Percentiles rank a stretch among this genome's conserved stretches.
Conservation (phyloP, 2,888 invertebrate genomes). For the Pterostichus madidus region DNA sequence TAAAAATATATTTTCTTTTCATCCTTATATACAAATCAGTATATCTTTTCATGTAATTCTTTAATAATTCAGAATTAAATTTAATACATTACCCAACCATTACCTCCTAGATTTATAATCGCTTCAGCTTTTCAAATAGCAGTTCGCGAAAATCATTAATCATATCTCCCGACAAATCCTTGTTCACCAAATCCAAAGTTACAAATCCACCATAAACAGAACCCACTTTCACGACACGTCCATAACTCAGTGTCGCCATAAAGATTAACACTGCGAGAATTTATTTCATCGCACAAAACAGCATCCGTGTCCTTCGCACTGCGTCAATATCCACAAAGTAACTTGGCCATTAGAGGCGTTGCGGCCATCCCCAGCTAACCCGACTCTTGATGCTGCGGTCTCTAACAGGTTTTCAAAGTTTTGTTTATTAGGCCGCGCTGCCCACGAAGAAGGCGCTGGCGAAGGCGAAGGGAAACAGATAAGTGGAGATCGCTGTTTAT, state of each 20-base stretch:
- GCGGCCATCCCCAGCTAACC: neutral
- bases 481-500: constrained; percentile 43
- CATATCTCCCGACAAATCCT: constrained; percentile 29
- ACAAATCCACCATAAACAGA: constrained; percentile 35
- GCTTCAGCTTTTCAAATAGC: neutral
- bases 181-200: constrained; percentile 18
- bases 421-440: constrained; percentile 56
- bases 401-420: constrained; percentile 64
- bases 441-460: constrained; percentile 34
- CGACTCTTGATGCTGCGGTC: constrained; percentile 13
- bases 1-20: too few relatives aligned
- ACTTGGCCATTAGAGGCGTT: constrained; percentile 58
- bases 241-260: constrained; percentile 21
- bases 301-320: constrained; percentile 5
- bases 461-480: constrained; percentile 30
- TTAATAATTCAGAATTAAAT: too few relatives aligned
- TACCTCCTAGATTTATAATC: neutral
- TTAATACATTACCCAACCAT: too few relatives aligned
- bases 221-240: constrained; percentile 13
- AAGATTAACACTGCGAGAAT: constrained; percentile 38
- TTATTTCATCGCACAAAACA: constrained; percentile 13
- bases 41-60: too few relatives aligned
- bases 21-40: too few relatives aligned
- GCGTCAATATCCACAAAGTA: constrained; percentile 55
- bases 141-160: constrained; percentile 11